These are phyloP conservation scores for Pherbina coryleti DNA, from an alignment of 2,888 invertebrate species.

Conservation along the genomic window DNA sequence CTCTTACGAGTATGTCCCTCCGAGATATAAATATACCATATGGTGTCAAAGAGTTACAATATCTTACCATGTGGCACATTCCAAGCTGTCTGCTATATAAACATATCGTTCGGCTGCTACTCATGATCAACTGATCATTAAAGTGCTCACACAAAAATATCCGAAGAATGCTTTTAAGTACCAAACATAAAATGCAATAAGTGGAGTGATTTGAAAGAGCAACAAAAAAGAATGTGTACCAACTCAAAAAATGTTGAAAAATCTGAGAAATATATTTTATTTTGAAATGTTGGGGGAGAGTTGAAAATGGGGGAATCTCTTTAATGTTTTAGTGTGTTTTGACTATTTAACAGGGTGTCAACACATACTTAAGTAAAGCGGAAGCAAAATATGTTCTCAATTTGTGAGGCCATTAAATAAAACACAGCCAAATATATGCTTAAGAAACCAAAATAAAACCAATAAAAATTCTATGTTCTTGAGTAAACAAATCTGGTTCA, in stretches of 20 bases:
- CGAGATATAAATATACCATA: background rate
- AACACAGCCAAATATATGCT: too few relatives aligned
- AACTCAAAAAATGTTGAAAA: background rate
- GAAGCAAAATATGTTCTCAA: background rate
- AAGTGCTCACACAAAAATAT: background rate
- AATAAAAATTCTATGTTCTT: too few relatives aligned
- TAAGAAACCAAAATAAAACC: too few relatives aligned
- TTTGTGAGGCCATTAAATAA: too few relatives aligned
- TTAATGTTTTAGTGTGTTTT: too few relatives aligned
- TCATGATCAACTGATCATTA: background rate
- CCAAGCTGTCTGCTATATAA: background rate
- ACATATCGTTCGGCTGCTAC: background rate
- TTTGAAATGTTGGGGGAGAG: background rate
- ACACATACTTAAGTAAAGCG: conserved; percentile 21
- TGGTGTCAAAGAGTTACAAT: background rate
- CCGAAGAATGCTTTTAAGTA: background rate
- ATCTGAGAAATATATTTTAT: background rate
- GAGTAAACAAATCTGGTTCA: too few relatives aligned
- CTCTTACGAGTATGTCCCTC: background rate
- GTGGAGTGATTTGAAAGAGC: too few relatives aligned
- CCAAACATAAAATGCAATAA: too few relatives aligned
- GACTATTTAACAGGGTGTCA: conserved; percentile 7
- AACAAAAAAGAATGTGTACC: background rate
- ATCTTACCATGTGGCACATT: background rate
- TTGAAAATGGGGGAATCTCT: background rate